Evolutionary conservation across 1,140 invertebrate genomes (phyloP).

Genomic region (Neuroterus valhalla): DNA sequence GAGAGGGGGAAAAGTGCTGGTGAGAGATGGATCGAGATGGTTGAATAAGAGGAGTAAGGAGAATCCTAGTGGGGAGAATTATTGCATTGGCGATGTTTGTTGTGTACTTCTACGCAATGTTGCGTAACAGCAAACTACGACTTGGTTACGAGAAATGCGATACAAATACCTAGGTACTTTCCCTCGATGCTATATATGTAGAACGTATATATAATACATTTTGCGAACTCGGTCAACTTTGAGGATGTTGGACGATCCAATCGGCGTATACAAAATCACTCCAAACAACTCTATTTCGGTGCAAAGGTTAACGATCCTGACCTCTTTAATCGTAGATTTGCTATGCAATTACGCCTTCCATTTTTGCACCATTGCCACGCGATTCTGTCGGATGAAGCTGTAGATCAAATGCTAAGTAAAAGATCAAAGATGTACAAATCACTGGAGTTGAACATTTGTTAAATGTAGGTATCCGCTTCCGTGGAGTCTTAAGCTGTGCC

Average conservation of each 20-base stretch:
- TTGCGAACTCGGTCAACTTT: constrained; percentile 21
- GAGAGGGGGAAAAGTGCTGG: background rate
- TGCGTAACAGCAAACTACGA: background rate
- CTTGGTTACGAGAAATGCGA: background rate
- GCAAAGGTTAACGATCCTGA: constrained; percentile 18
- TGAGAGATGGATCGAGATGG: background rate
- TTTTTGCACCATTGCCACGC: constrained; percentile 20
- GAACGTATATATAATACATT: no score
- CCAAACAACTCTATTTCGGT: constrained; percentile 22
- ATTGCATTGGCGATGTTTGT: background rate
- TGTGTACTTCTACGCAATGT: constrained; percentile 1
- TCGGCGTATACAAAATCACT: constrained; percentile 8
- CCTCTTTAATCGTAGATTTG: constrained; percentile 4
- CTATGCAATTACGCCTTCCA: constrained; percentile 20
- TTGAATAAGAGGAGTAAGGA: background rate
- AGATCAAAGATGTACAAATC: constrained; percentile 13
- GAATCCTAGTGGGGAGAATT: background rate
- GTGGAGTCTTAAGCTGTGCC: no score
- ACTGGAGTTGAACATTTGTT: background rate
- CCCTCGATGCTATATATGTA: background rate
- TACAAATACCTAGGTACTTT: background rate
- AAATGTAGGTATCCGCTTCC: background rate
- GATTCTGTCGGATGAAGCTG: constrained; percentile 1
- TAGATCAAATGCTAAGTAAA: background rate
- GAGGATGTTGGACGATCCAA: background rate